phyloP scores from a whole-genome alignment of 2,797 vertebrate species.

The Natrix natrix region DNA sequence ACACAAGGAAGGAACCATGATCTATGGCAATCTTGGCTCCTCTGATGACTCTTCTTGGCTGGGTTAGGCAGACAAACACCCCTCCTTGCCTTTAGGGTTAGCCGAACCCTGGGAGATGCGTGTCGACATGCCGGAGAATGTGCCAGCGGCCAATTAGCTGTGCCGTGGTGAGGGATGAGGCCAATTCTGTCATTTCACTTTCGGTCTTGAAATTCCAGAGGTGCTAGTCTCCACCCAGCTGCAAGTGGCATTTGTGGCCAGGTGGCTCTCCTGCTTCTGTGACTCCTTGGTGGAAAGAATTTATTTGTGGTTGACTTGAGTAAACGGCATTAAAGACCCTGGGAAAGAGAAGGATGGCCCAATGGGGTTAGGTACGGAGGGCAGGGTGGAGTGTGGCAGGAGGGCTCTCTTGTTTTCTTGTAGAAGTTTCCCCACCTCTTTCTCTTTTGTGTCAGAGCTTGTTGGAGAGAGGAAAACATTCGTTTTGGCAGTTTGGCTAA shows the following conservation, averaged over 20 bases:
- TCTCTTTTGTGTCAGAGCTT: background rate
- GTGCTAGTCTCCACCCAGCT: background rate
- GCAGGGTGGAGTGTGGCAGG: accelerated
- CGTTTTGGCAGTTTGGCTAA: background rate
- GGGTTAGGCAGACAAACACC: background rate
- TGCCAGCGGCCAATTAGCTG: background rate
- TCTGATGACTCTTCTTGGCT: background rate
- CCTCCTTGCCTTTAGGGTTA: background rate
- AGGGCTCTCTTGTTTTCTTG: background rate
- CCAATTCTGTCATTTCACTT: background rate
- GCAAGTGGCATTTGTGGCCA: background rate
- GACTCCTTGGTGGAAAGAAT: background rate
- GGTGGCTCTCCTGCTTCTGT: background rate
- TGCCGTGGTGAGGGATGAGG: background rate
- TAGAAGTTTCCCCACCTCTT: no score
- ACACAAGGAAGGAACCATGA: background rate
- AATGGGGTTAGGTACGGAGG: no score
- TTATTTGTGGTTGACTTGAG: background rate
- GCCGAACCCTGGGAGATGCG: background rate
- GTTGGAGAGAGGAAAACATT: background rate
- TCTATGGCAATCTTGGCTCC: background rate
- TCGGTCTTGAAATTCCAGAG: slow-evolving; percentile 10
- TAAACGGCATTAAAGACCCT: background rate
- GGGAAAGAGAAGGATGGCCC: no score
- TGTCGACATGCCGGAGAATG: background rate